Base-by-base conservation (phyloP, 2,113 vertebrate genomes). In the Mustela lutreola region DNA sequence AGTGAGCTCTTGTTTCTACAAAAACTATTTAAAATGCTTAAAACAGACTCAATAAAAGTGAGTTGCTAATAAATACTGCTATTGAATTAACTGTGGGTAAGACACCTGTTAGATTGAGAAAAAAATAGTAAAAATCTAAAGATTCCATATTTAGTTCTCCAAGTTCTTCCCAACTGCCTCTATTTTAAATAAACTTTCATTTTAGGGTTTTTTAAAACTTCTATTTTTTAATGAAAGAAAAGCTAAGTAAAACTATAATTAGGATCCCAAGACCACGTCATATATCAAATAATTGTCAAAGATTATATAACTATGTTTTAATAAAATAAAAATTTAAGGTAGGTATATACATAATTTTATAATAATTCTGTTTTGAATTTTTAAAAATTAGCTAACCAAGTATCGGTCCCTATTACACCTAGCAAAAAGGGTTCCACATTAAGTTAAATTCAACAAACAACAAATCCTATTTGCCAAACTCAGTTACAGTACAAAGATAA, bases 1-100 rank as follows among this genome's bases (percentile, higher is more conserved):
- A 89, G 45, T 92, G 24, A 93, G 36, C 33, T 62, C 31, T 16
- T 82, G 2, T 91, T 87, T 95, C 81, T 79, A 48, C 10, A 82
- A 87, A 73, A 93, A 82, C 63, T 80, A 87, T 91, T 93, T 78
- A 28, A 53, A 93, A 88, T 93, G 82, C 62, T 95, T 95, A 83
- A 58, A 81, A 95, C 4, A 48, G 5, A 78, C 15, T 95, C 31
- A 79, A 31, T 62, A 82, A 56, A 93, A 91, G 16, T 78, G 19
- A 93, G 24, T 71, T 76, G 75, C 39, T 95, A 93, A 93, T 71
- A 56, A 96, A 93, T 83, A 91, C 6, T 83, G 12, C 45, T 73
- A 2, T 95, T 73, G 24, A 65, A 89, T 91, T 91, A 95, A 16
- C 18, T 91, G 3, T 93, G n/a, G 22, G 3, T 75, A 79, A 83